Base-by-base conservation (phyloP, 2,888 invertebrate species). In the Prosapia bicincta region DNA sequence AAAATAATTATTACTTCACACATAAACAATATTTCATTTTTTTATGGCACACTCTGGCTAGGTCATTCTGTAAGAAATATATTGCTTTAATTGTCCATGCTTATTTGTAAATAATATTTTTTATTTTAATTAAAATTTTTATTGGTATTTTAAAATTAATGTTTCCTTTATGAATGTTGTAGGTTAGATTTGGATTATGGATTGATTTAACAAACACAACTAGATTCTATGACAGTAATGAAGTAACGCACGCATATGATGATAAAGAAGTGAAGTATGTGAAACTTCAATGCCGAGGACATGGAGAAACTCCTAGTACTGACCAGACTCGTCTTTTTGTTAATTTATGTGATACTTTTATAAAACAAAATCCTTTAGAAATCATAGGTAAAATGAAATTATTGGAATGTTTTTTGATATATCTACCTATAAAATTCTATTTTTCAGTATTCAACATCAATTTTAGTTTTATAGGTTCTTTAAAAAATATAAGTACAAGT, bases 181-280 rank as follows among this genome's bases (percentile, higher is more conserved):
- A 96, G 95, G 86, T 92, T 23, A 95, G 94, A 83, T 85, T 99
- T 76, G 99, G 99, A 0, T 85, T 99, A 26, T 97, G 99, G 96
- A 92, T 99, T 78, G 99, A 99, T 85, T 87, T 99, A 79, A 99
- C 99, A 0, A 97, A 98, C 83, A 99, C 99, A 0, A 90, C 88
- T 78, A 89, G 99, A 76, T 99, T 98, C 85, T 99, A 99, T 84
- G 89, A 95, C 82, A 93, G 92, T 79, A 84, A 87, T n/a, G 91
- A 91, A 77, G 89, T 99, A 26, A 76, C 66, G 65, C 20, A 77
- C 7, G 79, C 78, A 15, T 78, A 80, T 66, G 72, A 71, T 15
- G 76, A 71, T 24, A 86, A 89, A 75, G 93, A 89, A 15, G 93
- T 95, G 84, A 89, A 89, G 84, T 99, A 99, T 86, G 86, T 95